Percentiles rank a stretch among this genome's conserved stretches.
These are phyloP conservation scores for Therioaphis trifolii DNA, from an alignment of 2,888 invertebrate genomes.

Conservation along the genomic window DNA sequence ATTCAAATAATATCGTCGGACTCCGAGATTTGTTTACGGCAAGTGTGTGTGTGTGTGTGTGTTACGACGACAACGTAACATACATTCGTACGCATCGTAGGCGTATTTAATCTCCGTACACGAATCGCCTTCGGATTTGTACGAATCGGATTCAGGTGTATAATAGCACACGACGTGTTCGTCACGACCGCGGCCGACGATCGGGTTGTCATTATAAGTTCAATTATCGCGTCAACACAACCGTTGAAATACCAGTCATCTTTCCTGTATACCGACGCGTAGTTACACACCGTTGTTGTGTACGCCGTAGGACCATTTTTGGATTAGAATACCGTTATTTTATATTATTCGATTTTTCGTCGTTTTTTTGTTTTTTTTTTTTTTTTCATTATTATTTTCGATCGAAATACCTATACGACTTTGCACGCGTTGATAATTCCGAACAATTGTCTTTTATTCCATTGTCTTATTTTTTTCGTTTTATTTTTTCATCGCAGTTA, in stretches of 20 bases:
- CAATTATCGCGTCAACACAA: not conserved
- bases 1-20: too few species aligned
- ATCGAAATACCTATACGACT: not conserved
- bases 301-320: not conserved
- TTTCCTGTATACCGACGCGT: not conserved
- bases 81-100: too few species aligned
- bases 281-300: not conserved
- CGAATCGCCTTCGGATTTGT: not conserved
- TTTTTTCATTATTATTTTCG: conserved; percentile 4
- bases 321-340: conserved; percentile 34
- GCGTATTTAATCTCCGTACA: too few species aligned
- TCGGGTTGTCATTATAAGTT: not conserved
- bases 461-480: not conserved
- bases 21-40: too few species aligned
- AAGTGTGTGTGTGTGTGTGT: too few species aligned
- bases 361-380: not conserved
- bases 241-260: not conserved
- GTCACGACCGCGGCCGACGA: not conserved
- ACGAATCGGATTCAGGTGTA: not conserved
- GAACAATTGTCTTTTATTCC: conserved; percentile 24
- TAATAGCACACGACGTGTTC: not conserved
- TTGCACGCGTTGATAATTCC: not conserved
- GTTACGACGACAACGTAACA: too few species aligned
- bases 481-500: not conserved
- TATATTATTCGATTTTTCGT: conserved; percentile 5